phyloP scores from a whole-genome alignment of 2,888 invertebrate species.

The Nomada goodeniana region DNA sequence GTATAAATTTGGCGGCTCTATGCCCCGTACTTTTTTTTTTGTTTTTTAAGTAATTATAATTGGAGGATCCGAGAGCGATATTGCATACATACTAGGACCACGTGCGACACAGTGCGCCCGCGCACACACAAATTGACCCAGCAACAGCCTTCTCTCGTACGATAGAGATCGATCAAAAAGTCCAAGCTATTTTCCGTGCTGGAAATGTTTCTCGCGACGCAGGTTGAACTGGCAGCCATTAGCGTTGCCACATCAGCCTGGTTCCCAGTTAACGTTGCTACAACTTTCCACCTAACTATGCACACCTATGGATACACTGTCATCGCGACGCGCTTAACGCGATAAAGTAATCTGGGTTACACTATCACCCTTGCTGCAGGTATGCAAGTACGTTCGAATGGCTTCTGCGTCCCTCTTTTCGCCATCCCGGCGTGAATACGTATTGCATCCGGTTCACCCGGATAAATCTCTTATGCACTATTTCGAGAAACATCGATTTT shows the following conservation, averaged over 20 bases:
- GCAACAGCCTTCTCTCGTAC: neutral
- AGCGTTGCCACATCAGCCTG: slow-evolving; percentile 2
- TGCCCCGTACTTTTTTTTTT: too few relatives aligned
- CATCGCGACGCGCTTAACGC: slow-evolving; percentile 41
- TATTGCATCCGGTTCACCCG: neutral
- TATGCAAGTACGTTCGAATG: slow-evolving; percentile 13
- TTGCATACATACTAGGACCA: neutral
- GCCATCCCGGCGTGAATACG: neutral
- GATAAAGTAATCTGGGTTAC: slow-evolving; percentile 62
- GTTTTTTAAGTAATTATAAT: too few relatives aligned
- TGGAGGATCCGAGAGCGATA: too few relatives aligned
- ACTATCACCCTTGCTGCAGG: slow-evolving; percentile 18
- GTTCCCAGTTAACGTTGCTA: slow-evolving; percentile 15
- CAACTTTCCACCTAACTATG: slow-evolving; percentile 28
- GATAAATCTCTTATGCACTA: too few relatives aligned
- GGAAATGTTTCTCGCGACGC: slow-evolving; percentile 34
- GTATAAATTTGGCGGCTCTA: too few relatives aligned
- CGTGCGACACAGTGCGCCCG: neutral
- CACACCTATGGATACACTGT: slow-evolving; percentile 12
- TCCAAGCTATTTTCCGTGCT: slow-evolving; percentile 37
- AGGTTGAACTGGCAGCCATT: slow-evolving; percentile 27
- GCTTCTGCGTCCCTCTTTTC: slow-evolving; percentile 13
- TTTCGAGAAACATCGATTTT: too few relatives aligned
- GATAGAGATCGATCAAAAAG: slow-evolving; percentile 38
- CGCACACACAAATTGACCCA: neutral